These are phyloP conservation scores for Hemiscyllium ocellatum DNA, from an alignment of 2,113 vertebrate species.

Conservation along the genomic window DNA sequence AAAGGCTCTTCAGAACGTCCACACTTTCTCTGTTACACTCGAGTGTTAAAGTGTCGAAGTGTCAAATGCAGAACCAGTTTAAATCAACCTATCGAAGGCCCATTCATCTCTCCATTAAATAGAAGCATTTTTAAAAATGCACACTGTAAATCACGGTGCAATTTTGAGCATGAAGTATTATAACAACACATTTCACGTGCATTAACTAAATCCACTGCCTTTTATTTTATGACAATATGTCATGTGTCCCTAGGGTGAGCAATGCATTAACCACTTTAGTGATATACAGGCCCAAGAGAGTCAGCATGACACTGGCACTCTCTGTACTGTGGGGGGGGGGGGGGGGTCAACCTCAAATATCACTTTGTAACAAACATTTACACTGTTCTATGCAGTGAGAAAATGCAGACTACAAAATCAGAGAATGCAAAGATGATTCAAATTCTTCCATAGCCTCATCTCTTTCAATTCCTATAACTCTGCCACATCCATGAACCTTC, in stretches of 20 bases:
- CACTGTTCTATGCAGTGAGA: neutral
- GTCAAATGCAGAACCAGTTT: slow-evolving; percentile 23
- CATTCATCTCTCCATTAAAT: neutral
- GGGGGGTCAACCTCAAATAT: slow-evolving; percentile 16
- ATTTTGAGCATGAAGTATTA: slow-evolving; percentile 7
- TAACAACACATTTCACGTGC: neutral
- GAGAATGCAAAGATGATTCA: neutral
- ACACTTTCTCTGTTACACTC: neutral
- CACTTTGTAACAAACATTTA: neutral
- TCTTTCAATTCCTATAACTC: neutral
- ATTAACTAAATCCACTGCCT: neutral
- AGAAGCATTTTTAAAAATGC: neutral
- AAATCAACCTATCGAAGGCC: neutral
- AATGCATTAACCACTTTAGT: slow-evolving; percentile 33
- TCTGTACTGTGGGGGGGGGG: neutral
- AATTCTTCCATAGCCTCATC: neutral
- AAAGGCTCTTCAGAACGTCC: neutral
- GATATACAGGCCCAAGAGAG: slow-evolving; percentile 21
- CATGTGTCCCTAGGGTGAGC: neutral
- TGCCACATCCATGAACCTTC: neutral
- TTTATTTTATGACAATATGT: slow-evolving; percentile 10
- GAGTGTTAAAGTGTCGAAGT: neutral
- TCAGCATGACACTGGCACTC: neutral
- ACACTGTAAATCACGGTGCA: neutral
- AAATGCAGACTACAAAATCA: neutral